Base-by-base conservation (phyloP, 2,797 vertebrate genomes). In the Chiloscyllium punctatum region DNA sequence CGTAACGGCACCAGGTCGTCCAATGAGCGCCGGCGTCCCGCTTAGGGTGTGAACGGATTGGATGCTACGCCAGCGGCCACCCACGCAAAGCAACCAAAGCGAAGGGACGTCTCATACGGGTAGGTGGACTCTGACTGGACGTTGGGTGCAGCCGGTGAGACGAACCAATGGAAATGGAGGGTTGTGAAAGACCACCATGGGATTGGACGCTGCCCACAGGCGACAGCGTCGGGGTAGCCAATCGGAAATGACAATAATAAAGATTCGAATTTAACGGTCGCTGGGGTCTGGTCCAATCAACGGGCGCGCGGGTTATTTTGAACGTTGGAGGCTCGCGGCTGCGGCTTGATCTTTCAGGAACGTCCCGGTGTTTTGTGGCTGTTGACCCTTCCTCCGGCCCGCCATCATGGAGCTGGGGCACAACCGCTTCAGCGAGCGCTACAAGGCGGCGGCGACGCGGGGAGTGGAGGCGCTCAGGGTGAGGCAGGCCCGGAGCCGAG, bases 391-490 rank as follows among this genome's bases (percentile, higher is more conserved):
- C 42, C 42, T 1, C 42, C 42, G 42, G 42, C 42, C 42, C 53
- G 53, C 57, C 0, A n/a, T 9, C 68, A 94, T 72, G 92, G 68
- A 72, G 7, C 16, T 42, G 2, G 94, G 5, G 3, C 15, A 3
- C 25, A 95, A 71, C 71, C 94, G 71, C 42, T 95, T 95, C 94
- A 27, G 48, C 25, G 27, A 72, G 68, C 94, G 94, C 71, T 95
- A 95, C 42, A 95, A 95, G 94, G 48, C 94, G 27, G 71, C 71
- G 11, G 94, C 48, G 0, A 1, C 3, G 2, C 68, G 25, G 8
- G 25, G 1, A 4, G 27, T 74, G 25, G 42, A 95, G 71, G 94
- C 69, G 15, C 13, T 95, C 25, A 25, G 94, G 94, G 71, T 77
- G 1, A 74, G 51, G 48, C 42, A 72, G 23, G 94, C 94, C 27